These are phyloP conservation scores for Dipus sagitta DNA, from an alignment of 2,797 vertebrate species.

Conservation along the genomic window DNA sequence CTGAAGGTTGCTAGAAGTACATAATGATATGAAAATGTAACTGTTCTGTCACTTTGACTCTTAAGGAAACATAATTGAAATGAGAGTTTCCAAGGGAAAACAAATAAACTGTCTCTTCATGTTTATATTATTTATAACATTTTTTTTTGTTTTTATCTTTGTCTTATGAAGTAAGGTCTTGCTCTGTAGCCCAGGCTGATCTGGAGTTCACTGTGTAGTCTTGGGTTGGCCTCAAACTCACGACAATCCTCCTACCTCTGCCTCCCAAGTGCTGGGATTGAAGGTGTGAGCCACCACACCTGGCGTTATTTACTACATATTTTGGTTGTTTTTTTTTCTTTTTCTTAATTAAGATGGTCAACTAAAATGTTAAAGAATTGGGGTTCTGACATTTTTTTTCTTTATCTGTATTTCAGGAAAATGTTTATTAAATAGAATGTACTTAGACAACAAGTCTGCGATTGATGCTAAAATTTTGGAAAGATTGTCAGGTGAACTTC, in stretches of 20 bases:
- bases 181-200: no score
- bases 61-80: conserved; percentile 59
- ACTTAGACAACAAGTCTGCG: conserved; percentile 89
- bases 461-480: conserved; percentile 87
- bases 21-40: conserved; percentile 51
- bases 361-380: conserved; percentile 37
- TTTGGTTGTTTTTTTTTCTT: no score
- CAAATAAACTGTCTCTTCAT: conserved; percentile 33
- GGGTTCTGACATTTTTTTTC: conserved; percentile 38
- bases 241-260: no score
- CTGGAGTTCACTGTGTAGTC: no score
- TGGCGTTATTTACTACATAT: no score
- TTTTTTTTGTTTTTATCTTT: background rate
- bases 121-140: conserved; percentile 54
- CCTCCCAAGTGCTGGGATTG: no score
- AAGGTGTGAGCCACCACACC: no score
- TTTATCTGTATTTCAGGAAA: conserved; percentile 86
- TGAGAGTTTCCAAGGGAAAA: background rate
- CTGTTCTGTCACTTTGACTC: conserved; percentile 28
- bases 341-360: background rate
- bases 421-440: conserved; percentile 90
- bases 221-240: no score
- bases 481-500: conserved; percentile 85
- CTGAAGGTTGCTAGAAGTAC: background rate
- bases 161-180: no score